A percentile compares a stretch with the other conserved stretches of the same genome.
These are phyloP conservation scores for Nymphicus hollandicus DNA, from an alignment of 2,113 vertebrate genomes.

Conservation along the genomic window DNA sequence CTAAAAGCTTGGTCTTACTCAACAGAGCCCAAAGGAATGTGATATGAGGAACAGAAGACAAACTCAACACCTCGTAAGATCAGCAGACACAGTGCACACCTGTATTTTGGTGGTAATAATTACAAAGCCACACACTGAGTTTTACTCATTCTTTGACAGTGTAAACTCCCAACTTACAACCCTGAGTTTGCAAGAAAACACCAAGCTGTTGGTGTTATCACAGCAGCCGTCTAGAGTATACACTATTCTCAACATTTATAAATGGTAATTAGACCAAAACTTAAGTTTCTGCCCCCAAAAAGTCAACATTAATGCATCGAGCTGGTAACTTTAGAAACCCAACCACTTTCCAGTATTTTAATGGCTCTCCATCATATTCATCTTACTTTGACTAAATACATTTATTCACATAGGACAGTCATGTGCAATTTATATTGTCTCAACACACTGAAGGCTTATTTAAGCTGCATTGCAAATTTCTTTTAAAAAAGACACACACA, in stretches of 20 bases:
- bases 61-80: neutral
- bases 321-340: neutral
- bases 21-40: neutral
- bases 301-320: neutral
- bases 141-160: neutral
- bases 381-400: neutral
- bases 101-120: neutral
- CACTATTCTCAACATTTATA: neutral
- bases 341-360: neutral
- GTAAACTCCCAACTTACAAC: neutral
- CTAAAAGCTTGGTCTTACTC: neutral
- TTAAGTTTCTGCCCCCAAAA: neutral
- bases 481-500: neutral
- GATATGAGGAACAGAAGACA: neutral
- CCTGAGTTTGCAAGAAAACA: neutral
- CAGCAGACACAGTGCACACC: neutral
- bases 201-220: neutral
- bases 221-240: neutral
- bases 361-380: neutral
- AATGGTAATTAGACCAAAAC: neutral
- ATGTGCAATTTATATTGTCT: neutral
- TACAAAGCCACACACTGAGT: neutral
- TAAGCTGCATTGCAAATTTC: neutral
- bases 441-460: neutral
- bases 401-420: neutral